Evolutionary conservation across 30 jellyfish, hydroid and myxozoan species (phyloP), one percentile per base, ranked within the genome.

Genomic region (Mastigias papua): DNA sequence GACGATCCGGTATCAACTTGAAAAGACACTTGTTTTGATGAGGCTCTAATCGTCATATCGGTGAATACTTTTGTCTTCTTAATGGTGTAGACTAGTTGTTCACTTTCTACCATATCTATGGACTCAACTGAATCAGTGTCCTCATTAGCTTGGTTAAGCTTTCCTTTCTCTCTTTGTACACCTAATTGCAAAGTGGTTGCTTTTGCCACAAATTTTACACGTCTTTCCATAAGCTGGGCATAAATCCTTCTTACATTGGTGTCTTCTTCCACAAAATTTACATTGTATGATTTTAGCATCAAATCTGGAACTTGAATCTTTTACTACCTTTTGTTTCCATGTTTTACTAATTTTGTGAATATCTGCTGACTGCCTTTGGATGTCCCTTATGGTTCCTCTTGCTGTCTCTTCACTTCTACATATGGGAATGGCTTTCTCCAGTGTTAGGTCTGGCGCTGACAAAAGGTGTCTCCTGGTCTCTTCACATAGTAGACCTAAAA

Each of bases 161-260:
- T 76, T 76, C 0, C 87, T 48, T 48, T 46, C 87, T 50, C 51
- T 76, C 87, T 76, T 33, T 48, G 87, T 76, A 76, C 49, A 76
- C 48, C 26, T 76, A 76, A 76, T 50, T 76, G 54, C 75, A 46
- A 76, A 76, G 48, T 76, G 87, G 34, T 76, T 76, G 87, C 87
- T 76, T 50, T 76, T 76, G 73, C 89, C 89, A 54, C 89, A 78
- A 61, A 50, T 57, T 61, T 78, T 78, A 78, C 89, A 42, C 13
- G 51, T 78, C 79, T 78, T 78, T 78, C 78, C 89, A 57, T 78
- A 57, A 79, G 89, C 89, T 78, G 89, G 89, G 89, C 79, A 76
- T 46, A 27, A 76, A 19, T 76, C 87, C 30, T 76, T 76, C 87
- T 28, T 50, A 76, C 87, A 46, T 65, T 78, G 89, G 74, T 78